phyloP scores from a whole-genome alignment of 2,888 invertebrate species.

The Melinopterus prodromus region DNA sequence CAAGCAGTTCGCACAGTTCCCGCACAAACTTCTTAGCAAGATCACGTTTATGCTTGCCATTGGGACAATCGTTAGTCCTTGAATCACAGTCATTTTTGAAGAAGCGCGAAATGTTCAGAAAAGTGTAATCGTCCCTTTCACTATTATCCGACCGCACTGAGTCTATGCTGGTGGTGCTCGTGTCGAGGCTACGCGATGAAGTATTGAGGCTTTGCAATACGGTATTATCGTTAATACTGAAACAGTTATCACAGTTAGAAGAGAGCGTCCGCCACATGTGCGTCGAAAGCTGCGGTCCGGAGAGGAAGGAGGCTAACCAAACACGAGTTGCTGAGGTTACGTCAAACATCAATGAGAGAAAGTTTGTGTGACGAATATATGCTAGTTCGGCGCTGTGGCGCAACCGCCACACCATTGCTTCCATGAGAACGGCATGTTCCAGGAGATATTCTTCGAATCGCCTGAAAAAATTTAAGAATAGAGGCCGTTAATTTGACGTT shows the following conservation, averaged over 20 bases:
- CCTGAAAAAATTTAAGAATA: slow-evolving; percentile 47
- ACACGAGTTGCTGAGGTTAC: slow-evolving; percentile 59
- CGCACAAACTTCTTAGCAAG: slow-evolving; percentile 62
- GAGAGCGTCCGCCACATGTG: slow-evolving; percentile 53
- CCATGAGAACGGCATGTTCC: slow-evolving; percentile 81
- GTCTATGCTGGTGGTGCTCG: slow-evolving; percentile 5
- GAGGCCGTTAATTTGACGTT: too few species aligned
- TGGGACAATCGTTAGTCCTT: slow-evolving; percentile 33
- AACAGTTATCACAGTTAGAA: slow-evolving; percentile 48
- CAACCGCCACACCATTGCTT: slow-evolving; percentile 76
- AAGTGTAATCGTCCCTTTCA: slow-evolving; percentile 42
- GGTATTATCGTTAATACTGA: slow-evolving; percentile 43
- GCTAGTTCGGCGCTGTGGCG: slow-evolving; percentile 73
- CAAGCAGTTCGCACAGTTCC: slow-evolving; percentile 72
- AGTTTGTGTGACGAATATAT: slow-evolving; percentile 63
- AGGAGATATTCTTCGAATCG: slow-evolving; percentile 78
- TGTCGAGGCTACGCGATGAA: background rate
- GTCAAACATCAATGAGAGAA: slow-evolving; percentile 64
- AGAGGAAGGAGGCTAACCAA: slow-evolving; percentile 67
- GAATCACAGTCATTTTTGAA: slow-evolving; percentile 42
- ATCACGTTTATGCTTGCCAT: slow-evolving; percentile 42
- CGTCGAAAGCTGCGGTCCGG: slow-evolving; percentile 48
- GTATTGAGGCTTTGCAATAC: slow-evolving; percentile 16
- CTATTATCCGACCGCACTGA: background rate
- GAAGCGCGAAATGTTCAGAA: slow-evolving; percentile 44